Evolutionary conservation across 2,113 vertebrate species (phyloP).

Genomic region (Lathamus discolor): DNA sequence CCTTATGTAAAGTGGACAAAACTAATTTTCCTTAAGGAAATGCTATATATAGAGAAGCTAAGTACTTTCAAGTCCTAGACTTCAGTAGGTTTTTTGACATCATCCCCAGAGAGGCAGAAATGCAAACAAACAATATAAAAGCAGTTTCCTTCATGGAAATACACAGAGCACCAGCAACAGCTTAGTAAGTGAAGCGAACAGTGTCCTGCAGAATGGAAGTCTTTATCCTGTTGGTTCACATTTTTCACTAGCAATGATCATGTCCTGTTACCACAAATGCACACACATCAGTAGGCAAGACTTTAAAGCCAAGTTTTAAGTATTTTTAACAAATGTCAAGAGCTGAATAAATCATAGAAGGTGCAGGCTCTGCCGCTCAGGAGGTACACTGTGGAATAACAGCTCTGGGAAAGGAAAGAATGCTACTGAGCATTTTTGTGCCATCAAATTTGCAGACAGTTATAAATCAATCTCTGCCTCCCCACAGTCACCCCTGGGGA

Average conservation of each 20-base stretch:
- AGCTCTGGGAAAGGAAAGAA: neutral
- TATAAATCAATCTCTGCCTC: neutral
- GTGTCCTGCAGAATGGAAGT: neutral
- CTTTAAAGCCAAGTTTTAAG: neutral
- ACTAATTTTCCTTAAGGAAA: neutral
- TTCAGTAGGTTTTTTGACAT: neutral
- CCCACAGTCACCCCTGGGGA: neutral
- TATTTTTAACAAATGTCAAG: neutral
- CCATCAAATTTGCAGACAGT: neutral
- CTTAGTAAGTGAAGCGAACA: neutral
- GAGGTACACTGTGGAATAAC: neutral
- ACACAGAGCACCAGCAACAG: neutral
- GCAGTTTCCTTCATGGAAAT: neutral
- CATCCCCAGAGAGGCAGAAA: neutral
- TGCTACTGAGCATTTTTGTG: no score
- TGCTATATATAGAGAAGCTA: conserved; percentile 9
- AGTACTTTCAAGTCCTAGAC: neutral
- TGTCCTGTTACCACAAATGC: neutral
- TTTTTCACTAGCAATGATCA: neutral
- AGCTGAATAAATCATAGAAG: neutral
- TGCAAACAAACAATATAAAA: neutral
- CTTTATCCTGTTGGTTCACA: accelerated
- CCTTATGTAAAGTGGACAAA: neutral
- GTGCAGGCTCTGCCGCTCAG: neutral
- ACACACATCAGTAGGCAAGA: neutral